Conservation (phyloP, 2,797 vertebrate species). For the Sebastes reedi region DNA sequence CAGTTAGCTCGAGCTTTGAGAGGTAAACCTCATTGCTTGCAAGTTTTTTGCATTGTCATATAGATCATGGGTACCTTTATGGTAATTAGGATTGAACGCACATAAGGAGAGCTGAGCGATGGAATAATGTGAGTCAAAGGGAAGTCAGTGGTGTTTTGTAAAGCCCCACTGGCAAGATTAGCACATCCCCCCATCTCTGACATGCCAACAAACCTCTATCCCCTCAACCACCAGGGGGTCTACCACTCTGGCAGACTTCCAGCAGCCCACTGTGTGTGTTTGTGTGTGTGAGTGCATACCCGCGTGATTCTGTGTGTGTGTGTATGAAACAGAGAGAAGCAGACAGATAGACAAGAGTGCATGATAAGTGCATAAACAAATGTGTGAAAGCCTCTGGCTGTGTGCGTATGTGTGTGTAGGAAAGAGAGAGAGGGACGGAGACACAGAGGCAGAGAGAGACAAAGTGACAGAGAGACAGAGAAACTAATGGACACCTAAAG, state of each 20-base stretch:
- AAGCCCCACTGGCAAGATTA: conserved; percentile 68
- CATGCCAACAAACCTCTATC: conserved; percentile 67
- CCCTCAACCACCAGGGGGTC: conserved; percentile 67
- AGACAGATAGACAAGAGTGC: conserved; percentile 63
- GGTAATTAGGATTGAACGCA: conserved; percentile 46
- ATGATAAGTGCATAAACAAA: conserved; percentile 70
- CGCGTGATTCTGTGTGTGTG: conserved; percentile 30
- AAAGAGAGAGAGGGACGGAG: background rate
- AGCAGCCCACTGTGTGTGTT: conserved; percentile 38
- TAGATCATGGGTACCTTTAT: conserved; percentile 13
- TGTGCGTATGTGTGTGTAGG: background rate
- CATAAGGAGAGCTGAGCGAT: conserved; percentile 37
- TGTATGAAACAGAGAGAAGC: conserved; percentile 59
- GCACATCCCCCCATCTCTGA: conserved; percentile 59
- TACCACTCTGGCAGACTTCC: conserved; percentile 58
- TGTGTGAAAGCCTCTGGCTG: conserved; percentile 61
- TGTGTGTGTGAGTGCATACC: conserved; percentile 4
- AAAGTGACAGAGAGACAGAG: conserved; percentile 47
- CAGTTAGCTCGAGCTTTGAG: background rate
- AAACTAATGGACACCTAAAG: conserved; percentile 73
- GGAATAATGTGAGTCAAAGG: conserved; percentile 59
- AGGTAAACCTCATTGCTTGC: conserved; percentile 8
- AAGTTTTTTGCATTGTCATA: conserved; percentile 3
- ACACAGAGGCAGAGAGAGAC: conserved; percentile 32
- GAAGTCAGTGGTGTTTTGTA: conserved; percentile 56